These are phyloP conservation scores for Hyposoter dolosus DNA, from an alignment of 2,888 invertebrate genomes.

Conservation along the genomic window DNA sequence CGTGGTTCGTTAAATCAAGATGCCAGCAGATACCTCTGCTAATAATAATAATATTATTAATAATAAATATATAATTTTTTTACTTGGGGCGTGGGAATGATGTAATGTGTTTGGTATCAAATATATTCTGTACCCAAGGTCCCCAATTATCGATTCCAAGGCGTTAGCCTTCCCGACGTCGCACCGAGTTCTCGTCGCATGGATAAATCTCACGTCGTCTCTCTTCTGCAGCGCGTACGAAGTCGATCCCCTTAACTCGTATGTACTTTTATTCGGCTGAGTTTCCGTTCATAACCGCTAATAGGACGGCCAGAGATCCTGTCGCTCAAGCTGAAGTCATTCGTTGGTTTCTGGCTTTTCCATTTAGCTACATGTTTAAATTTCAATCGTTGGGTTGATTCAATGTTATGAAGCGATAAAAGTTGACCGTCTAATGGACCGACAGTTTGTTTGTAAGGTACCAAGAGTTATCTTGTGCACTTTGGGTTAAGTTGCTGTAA, in stretches of 20 bases:
- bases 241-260: conserved; percentile 45
- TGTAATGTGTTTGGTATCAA: conserved; percentile 16
- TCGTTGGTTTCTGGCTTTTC: too few relatives aligned
- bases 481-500: too few relatives aligned
- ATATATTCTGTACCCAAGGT: conserved; percentile 34
- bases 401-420: too few relatives aligned
- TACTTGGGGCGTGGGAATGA: too few relatives aligned
- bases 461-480: too few relatives aligned
- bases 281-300: conserved; percentile 34
- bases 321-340: background rate
- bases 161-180: conserved; percentile 23
- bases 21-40: background rate
- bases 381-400: too few relatives aligned
- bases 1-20: conserved; percentile 8
- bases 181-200: conserved; percentile 37
- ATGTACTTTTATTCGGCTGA: conserved; percentile 12
- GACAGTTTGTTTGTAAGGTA: too few relatives aligned
- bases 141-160: conserved; percentile 59
- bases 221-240: background rate
- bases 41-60: too few relatives aligned
- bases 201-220: conserved; percentile 60
- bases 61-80: too few relatives aligned
- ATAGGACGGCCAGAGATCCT: conserved; percentile 8
- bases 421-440: too few relatives aligned
- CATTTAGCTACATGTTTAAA: too few relatives aligned